Evolutionary conservation across 2,888 invertebrate species (phyloP), one percentile per base, ranked within the genome.

Genomic region (Cantharis lateralis): DNA sequence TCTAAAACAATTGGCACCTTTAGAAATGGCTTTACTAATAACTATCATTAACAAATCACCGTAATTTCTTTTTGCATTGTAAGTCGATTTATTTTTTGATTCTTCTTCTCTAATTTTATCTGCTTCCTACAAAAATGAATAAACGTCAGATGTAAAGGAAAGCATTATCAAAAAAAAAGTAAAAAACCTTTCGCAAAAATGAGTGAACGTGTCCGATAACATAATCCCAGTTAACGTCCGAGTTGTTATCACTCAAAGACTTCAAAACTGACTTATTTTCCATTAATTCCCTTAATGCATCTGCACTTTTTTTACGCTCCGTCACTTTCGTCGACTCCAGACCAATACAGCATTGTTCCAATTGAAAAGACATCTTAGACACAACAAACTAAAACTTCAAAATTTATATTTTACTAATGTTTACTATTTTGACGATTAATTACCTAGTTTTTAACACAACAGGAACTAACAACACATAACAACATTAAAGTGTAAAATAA

Each of bases 281-380:
- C 2, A 91, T 85, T 76, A 88, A 88, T 77, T 88, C 88, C 83
- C 88, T 89, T 70, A 91, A 79, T 24, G 74, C 82, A 83, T 90
- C 90, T 9, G 89, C 89, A 85, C 84, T 87, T 84, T 88, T 90
- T 81, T 89, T 90, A 63, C 91, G 86, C 63, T 91, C 90, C 48
- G 87, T 88, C 10, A 88, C 85, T 78, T 89, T 87, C 72, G 84
- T 82, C 15, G 89, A 89, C 71, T 85, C 86, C 16, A 91, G 84
- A 64, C 86, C 87, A 75, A 84, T 85, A 79, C 88, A 87, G 79
- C 87, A 85, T 80, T 88, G 88, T 80, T 83, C 86, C 48, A 90
- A 75, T 66, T 78, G 32, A 13, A 68, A 9, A 16, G 64, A 13
- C 64, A 66, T 66, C 28, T 72, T 32, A n/a, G 9, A 32, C 7